These are phyloP conservation scores for Rhagium mordax DNA, from an alignment of 2,888 invertebrate species.

Conservation along the genomic window DNA sequence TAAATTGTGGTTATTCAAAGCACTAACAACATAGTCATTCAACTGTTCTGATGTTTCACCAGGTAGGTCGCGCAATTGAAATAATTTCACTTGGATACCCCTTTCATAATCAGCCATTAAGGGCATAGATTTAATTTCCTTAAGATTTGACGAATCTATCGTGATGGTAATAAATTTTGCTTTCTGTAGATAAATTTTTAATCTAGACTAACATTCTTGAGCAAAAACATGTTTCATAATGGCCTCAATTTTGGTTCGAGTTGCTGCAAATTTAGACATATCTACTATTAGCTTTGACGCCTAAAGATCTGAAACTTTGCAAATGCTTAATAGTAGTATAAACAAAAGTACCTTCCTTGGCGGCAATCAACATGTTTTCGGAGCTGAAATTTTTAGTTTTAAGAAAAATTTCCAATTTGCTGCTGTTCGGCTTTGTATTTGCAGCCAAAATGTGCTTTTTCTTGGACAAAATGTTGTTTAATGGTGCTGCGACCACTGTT, in stretches of 20 bases:
- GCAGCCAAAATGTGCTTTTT: slow-evolving; percentile 3
- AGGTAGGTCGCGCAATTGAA: slow-evolving; percentile 19
- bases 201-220: background rate
- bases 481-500: background rate
- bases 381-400: background rate
- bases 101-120: slow-evolving; percentile 8
- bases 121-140: background rate
- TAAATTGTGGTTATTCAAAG: slow-evolving; percentile 25
- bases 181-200: background rate
- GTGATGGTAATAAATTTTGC: background rate
- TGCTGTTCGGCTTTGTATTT: slow-evolving; percentile 4
- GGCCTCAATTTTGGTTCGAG: background rate
- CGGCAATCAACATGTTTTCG: background rate
- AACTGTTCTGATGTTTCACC: slow-evolving; percentile 34
- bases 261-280: background rate
- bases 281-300: background rate
- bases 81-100: slow-evolving; percentile 27
- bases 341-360: background rate
- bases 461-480: slow-evolving; percentile 1
- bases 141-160: background rate
- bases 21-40: slow-evolving; percentile 21
- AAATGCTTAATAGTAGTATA: background rate
- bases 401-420: background rate
- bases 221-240: background rate
- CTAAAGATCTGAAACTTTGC: background rate